A percentile compares a stretch with the other conserved stretches of the same genome.
Conservation (phyloP, 1,140 invertebrate species). For the Asbolus verrucosus region DNA sequence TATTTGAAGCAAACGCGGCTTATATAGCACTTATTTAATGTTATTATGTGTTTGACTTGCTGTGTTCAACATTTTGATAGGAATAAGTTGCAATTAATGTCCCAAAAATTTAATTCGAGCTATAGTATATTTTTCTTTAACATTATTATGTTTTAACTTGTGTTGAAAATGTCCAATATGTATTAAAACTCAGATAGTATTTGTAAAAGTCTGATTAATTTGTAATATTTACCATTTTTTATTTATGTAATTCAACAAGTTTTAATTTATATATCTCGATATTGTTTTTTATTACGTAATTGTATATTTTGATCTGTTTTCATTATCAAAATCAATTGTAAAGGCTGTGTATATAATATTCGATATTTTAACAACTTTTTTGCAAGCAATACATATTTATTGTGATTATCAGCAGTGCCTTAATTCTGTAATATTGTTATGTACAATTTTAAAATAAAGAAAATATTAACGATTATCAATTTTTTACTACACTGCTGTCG, state of each 20-base stretch:
- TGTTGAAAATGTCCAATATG: conserved; percentile 4
- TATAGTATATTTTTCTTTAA: conserved; percentile 12
- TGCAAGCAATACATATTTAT: conserved; percentile 42
- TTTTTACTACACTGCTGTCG: too few relatives aligned
- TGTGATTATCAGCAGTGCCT: conserved; percentile 50
- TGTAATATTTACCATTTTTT: conserved; percentile 26
- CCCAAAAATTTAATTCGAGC: conserved; percentile 21
- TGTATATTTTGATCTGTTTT: conserved; percentile 34
- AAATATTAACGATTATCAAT: background rate
- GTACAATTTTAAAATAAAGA: conserved; percentile 34
- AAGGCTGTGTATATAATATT: conserved; percentile 52
- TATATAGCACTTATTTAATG: conserved; percentile 71
- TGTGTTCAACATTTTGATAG: conserved; percentile 35
- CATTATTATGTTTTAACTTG: conserved; percentile 8
- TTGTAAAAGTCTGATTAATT: conserved; percentile 47
- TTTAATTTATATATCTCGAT: conserved; percentile 12
- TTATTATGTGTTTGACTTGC: conserved; percentile 14
- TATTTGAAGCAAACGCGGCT: conserved; percentile 88
- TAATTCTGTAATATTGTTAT: conserved; percentile 40
- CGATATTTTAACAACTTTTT: conserved; percentile 50
- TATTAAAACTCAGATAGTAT: conserved; percentile 33
- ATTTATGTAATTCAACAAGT: conserved; percentile 42
- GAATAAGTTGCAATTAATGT: conserved; percentile 21
- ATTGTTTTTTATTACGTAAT: conserved; percentile 21
- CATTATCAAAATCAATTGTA: conserved; percentile 39